Conservation (phyloP, 2,113 vertebrate species). For the Scatophagus argus region DNA sequence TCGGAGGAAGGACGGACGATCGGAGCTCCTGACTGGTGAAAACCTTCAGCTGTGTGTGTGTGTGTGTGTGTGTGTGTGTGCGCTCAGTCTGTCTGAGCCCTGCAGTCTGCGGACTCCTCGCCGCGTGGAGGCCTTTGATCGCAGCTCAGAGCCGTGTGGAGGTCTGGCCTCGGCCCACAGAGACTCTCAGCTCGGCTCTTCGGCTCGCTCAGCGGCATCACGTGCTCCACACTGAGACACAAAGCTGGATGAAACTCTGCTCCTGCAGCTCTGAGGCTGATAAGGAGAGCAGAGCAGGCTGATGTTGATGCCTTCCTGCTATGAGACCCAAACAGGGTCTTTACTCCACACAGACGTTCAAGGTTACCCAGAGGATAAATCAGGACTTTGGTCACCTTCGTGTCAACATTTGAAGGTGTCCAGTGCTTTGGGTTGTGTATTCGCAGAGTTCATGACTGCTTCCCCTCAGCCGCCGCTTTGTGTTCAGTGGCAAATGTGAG, state of each 20-base stretch:
- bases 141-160: conserved; percentile 16
- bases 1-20: conserved; percentile 27
- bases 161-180: conserved; percentile 13
- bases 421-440: not conserved
- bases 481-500: no score
- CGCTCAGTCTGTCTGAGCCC: not conserved
- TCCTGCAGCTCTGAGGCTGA: conserved; percentile 6
- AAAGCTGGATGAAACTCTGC: conserved; percentile 1
- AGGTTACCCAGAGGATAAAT: not conserved
- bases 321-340: not conserved
- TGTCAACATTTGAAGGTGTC: no score
- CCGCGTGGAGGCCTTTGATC: conserved; percentile 54
- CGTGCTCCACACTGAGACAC: conserved; percentile 11
- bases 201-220: conserved; percentile 35
- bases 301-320: not conserved
- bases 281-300: not conserved
- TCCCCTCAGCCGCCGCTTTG: not conserved
- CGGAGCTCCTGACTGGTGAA: not conserved
- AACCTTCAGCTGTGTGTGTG: conserved; percentile 5
- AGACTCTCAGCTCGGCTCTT: conserved; percentile 26
- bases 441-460: no score
- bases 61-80: conserved; percentile 1
- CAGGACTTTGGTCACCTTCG: no score
- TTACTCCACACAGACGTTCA: not conserved
- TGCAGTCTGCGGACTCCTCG: conserved; percentile 7